Evolutionary conservation across 2,113 vertebrate species (phyloP).

Genomic region (Mellivora capensis): DNA sequence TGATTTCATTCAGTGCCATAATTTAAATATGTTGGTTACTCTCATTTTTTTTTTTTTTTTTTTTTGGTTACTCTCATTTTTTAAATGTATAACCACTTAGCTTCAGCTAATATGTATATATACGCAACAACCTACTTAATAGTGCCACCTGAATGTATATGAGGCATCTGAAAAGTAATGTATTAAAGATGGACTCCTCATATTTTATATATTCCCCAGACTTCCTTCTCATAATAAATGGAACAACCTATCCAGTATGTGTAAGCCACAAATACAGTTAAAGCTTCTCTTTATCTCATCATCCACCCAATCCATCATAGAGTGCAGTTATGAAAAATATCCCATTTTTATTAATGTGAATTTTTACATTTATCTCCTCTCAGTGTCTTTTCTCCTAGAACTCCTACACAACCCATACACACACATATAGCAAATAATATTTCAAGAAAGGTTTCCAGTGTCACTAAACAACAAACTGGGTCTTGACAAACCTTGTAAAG

Average conservation of each 20-base stretch:
- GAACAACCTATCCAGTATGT: background rate
- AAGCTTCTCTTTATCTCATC: background rate
- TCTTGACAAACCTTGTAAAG: slow-evolving; percentile 27
- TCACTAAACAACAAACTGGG: background rate
- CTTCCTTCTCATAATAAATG: background rate
- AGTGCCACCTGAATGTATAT: background rate
- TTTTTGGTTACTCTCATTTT: too few species aligned
- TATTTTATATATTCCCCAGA: background rate
- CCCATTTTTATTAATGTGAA: background rate
- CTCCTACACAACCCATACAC: background rate
- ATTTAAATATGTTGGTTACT: background rate
- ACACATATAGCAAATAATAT: background rate
- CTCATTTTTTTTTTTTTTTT: too few species aligned
- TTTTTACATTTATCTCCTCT: background rate
- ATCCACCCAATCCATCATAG: background rate
- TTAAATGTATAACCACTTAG: background rate
- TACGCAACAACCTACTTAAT: background rate
- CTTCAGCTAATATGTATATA: background rate
- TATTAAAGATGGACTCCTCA: background rate
- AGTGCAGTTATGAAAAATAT: background rate
- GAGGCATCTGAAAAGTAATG: background rate
- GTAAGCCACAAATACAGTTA: background rate
- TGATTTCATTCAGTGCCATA: background rate
- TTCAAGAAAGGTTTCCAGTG: background rate
- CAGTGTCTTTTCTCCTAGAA: background rate